Evolutionary conservation across 2,888 invertebrate genomes (phyloP).

Genomic region (Amphipoea oculea): DNA sequence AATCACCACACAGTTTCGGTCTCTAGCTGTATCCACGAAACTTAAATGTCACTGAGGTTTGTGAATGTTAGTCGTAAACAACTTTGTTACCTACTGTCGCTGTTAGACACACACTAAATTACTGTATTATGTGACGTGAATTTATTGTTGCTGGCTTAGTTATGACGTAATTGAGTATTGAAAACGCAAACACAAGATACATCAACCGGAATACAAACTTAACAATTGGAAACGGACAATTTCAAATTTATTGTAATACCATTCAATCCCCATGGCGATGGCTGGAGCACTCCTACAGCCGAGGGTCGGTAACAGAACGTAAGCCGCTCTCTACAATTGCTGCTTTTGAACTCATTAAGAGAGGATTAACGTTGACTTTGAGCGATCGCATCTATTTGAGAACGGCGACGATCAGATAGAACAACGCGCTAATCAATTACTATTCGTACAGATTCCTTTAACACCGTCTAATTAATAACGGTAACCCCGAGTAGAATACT

Average conservation of each 20-base stretch:
- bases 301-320: constrained; percentile 69
- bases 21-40: constrained; percentile 47
- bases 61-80: constrained; percentile 50
- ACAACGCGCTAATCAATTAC: constrained; percentile 81
- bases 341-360: constrained; percentile 87
- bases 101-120: constrained; percentile 47
- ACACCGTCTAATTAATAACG: constrained; percentile 71
- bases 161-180: constrained; percentile 25
- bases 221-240: constrained; percentile 24
- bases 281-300: constrained; percentile 45
- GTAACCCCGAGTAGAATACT: constrained; percentile 39
- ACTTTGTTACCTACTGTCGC: constrained; percentile 48
- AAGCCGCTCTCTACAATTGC: constrained; percentile 80
- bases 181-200: constrained; percentile 6
- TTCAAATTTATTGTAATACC: constrained; percentile 36
- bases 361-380: constrained; percentile 87
- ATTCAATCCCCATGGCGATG: constrained; percentile 51
- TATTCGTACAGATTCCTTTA: constrained; percentile 76
- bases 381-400: constrained; percentile 82
- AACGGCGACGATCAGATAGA: constrained; percentile 77
- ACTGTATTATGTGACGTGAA: constrained; percentile 39
- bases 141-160: constrained; percentile 35
- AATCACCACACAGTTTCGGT: constrained; percentile 49
- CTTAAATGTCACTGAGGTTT: constrained; percentile 55
- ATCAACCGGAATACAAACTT: constrained; percentile 28